Percentiles rank a stretch among this genome's conserved stretches.
phyloP scores from a whole-genome alignment of 2,888 invertebrate genomes.

The Octonoba sinensis region DNA sequence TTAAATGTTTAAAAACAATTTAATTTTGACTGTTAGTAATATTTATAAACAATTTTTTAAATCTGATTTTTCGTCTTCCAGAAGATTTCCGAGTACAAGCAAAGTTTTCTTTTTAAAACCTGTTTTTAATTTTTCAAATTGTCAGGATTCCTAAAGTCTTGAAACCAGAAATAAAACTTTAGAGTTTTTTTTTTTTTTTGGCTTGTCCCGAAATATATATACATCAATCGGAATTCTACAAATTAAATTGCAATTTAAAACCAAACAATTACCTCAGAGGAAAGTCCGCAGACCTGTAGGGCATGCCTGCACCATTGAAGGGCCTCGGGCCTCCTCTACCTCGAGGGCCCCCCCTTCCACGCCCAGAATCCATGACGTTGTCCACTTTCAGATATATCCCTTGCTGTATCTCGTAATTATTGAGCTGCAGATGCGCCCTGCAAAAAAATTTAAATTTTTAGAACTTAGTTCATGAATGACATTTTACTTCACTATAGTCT shows the following conservation, averaged over 20 bases:
- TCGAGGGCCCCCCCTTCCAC: constrained; percentile 73
- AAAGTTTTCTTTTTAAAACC: too few species aligned
- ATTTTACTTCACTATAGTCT: not conserved
- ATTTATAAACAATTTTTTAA: too few species aligned
- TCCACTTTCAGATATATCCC: constrained; percentile 88
- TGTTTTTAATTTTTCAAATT: too few species aligned
- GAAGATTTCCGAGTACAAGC: too few species aligned
- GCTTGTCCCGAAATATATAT: too few species aligned
- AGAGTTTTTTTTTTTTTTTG: too few species aligned
- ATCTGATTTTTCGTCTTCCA: too few species aligned
- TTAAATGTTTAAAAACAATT: too few species aligned
- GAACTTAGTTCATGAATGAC: constrained; percentile 66
- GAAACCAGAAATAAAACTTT: too few species aligned
- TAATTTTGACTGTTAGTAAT: too few species aligned
- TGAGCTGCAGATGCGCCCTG: constrained; percentile 77
- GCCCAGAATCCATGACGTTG: constrained; percentile 73
- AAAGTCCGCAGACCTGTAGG: constrained; percentile 57
- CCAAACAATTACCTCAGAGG: constrained; percentile 47
- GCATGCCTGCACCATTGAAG: constrained; percentile 28
- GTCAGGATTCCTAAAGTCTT: too few species aligned
- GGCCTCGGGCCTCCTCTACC: constrained; percentile 69
- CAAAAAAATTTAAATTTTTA: not conserved
- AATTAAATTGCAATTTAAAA: not conserved
- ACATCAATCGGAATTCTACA: too few species aligned
- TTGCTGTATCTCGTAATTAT: constrained; percentile 85